Base-by-base conservation (phyloP, 2,888 invertebrate genomes). In the Latrodectus elegans region DNA sequence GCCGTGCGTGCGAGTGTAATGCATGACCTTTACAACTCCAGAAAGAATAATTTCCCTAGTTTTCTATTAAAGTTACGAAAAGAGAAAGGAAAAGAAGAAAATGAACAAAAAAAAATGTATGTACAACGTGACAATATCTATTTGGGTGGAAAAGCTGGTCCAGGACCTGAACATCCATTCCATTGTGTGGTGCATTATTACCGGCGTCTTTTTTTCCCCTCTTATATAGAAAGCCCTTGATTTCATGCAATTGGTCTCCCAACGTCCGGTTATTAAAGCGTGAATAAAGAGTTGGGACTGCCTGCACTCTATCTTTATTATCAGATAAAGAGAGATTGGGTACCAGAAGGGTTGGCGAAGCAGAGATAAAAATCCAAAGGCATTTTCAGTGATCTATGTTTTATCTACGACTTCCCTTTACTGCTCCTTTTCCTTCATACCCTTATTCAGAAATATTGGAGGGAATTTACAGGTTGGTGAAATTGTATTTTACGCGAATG, bases 181-280 rank as follows among this genome's bases (percentile, higher is more conserved):
- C 49, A 81, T 81, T 74, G 73, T 81, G 65, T 26, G 49, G 65
- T 38, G 51, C 38, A 49, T 17, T 51, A 86, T 80, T 76, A 81
- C 74, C 53, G 65, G 17, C 55, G 70, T 67, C 68, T 80, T 71
- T 64, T 80, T 71, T 38, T 55, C 67, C 72, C 79, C 79, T 75
- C 71, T 86, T 86, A 76, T 80, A 75, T 76, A 75, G 79, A 76
- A 84, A 77, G 60, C 72, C 78, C 75, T n/a, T 71, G 80, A 80
- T 86, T 86, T 80, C 85, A 80, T 65, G 75, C 71, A 65, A 75
- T 80, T 86, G 38, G 85, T 65, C 75, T 64, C 14, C 60, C 75
- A 17, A 72, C 85, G 85, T 80, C 85, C 85, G 75, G 85, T 86
- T 74, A 75, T 86, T 86, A 86, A 78, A 73, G 22, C 22, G 12